Conservation (phyloP, 2,888 invertebrate genomes). For the Ormyrus pomaceus region DNA sequence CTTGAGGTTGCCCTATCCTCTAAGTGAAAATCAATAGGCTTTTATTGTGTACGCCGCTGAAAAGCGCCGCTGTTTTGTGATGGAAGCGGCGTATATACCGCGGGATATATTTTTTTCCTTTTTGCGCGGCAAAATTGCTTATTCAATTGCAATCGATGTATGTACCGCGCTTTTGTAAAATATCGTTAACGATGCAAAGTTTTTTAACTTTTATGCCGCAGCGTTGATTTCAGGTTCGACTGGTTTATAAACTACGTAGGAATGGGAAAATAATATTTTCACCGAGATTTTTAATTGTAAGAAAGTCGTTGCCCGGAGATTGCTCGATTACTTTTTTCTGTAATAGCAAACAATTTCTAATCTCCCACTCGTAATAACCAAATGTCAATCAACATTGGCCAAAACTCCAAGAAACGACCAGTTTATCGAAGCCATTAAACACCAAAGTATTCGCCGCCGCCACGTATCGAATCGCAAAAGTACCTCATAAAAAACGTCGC, state of each 20-base stretch:
- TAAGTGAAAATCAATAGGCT: constrained; percentile 56
- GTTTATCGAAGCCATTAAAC: constrained; percentile 1
- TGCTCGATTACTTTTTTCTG: constrained; percentile 24
- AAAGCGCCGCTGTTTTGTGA: constrained; percentile 32
- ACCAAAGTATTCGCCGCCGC: constrained; percentile 1
- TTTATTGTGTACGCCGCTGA: constrained; percentile 46
- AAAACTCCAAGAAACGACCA: neutral
- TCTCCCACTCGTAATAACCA: constrained; percentile 21
- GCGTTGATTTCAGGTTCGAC: too few species aligned
- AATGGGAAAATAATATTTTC: neutral
- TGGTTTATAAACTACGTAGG: neutral
- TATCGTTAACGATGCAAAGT: neutral
- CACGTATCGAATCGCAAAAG: neutral
- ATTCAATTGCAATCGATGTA: constrained; percentile 9
- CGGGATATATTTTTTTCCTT: constrained; percentile 8
- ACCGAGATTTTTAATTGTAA: neutral
- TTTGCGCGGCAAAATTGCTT: neutral
- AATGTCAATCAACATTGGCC: neutral
- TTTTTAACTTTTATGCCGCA: neutral
- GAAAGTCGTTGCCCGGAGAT: constrained; percentile 13
- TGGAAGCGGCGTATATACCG: constrained; percentile 3
- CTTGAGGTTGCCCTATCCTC: constrained; percentile 48
- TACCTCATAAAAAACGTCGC: neutral
- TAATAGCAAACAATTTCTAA: constrained; percentile 14
- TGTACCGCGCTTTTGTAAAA: too few species aligned